These are phyloP conservation scores for Nomada ferruginata DNA, from an alignment of 2,888 invertebrate species.

Conservation along the genomic window DNA sequence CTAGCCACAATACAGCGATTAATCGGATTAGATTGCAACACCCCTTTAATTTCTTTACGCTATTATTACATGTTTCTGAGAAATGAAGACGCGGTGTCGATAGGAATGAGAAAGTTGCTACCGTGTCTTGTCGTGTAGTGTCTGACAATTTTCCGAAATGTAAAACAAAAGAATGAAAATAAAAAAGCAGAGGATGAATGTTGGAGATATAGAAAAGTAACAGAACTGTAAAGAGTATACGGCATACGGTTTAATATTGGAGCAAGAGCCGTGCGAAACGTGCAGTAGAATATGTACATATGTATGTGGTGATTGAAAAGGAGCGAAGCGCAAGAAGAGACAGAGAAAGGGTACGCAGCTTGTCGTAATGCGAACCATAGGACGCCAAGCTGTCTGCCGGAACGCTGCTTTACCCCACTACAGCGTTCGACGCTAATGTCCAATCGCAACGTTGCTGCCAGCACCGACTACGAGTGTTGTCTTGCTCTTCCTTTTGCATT, in stretches of 20 bases:
- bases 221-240: not conserved
- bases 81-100: too few species aligned
- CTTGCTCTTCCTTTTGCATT: constrained; percentile 26
- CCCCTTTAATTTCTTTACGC: too few species aligned
- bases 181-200: not conserved
- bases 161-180: not conserved
- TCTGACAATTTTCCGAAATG: too few species aligned
- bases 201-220: not conserved
- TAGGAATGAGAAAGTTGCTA: too few species aligned
- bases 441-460: constrained; percentile 51
- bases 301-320: constrained; percentile 24
- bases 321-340: constrained; percentile 69
- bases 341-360: constrained; percentile 73
- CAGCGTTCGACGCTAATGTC: constrained; percentile 55
- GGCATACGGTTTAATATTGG: constrained; percentile 13
- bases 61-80: too few species aligned
- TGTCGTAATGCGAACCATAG: constrained; percentile 80
- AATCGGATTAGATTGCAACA: constrained; percentile 42
- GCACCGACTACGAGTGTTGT: constrained; percentile 29
- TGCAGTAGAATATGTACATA: constrained; percentile 12
- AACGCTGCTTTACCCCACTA: constrained; percentile 73
- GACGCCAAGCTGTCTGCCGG: constrained; percentile 84
- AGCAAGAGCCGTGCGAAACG: constrained; percentile 11
- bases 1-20: constrained; percentile 12
- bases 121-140: too few species aligned